Evolutionary conservation across 2,888 invertebrate species (phyloP), one percentile per base, ranked within the genome.

Genomic region (Hydroisotoma schaefferi): DNA sequence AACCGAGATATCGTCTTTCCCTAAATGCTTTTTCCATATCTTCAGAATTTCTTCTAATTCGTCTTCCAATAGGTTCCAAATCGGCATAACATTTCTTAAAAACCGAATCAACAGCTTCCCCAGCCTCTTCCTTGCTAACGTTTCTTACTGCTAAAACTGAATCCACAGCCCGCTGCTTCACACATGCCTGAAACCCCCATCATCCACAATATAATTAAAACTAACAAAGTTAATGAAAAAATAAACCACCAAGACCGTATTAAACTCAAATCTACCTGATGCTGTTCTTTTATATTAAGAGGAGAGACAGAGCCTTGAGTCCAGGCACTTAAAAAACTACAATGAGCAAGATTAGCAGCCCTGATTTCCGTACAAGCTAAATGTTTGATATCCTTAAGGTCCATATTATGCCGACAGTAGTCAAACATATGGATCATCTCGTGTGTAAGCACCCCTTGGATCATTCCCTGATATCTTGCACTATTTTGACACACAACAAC

Each of bases 361-460:
- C 95, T 80, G 64, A 97, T 88, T 82, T 97, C 97, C 0, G 94
- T 92, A 75, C 97, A 97, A 0, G 95, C 95, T 59, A 97, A 77
- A 76, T 97, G 97, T 68, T 94, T 88, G 67, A 93, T 80, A 75
- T 95, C 91, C 72, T 84, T 87, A 73, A 94, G 91, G 77, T 97
- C 88, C 57, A 94, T 76, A 48, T 95, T 84, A 69, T 93, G 89
- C 44, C 86, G 83, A 76, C 97, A 97, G 75, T 85, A 89, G 77
- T 97, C 97, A 75, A 93, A 95, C 90, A 95, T 94, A 76, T 97
- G 97, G 48, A 95, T 87, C 46, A 46, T 46, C 78, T 97, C 97
- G 74, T 97, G 97, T 0, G 87, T 85, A 43, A 97, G 76, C 1
- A 93, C 88, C 23, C 87, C 87, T 75, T 88, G 88, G 0, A 91